Base-by-base conservation (phyloP, 2,113 vertebrate genomes). In the Microcebus ravelobensis region DNA sequence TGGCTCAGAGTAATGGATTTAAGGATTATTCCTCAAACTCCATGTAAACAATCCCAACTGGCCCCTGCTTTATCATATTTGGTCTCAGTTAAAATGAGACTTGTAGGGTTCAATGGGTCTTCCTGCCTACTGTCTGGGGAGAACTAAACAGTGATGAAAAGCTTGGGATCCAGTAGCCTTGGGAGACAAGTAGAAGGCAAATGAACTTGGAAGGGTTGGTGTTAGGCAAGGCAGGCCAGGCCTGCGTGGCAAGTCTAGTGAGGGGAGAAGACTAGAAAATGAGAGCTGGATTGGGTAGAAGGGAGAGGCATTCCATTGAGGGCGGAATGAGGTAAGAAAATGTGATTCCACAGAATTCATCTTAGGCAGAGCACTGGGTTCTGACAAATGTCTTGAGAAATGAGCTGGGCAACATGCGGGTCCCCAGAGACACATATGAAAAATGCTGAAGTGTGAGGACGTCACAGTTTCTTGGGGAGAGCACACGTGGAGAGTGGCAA, bases 241-340 rank as follows among this genome's bases (percentile, higher is more conserved):
- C n/a, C 12, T 12, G 17, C 63, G 12, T 52, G 21, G n/a, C 48
- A 59, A 50, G 11, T 73, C 92, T 76, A 86, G 14, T 4, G 27
- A 90, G 45, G n/a, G 68, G 27, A 77, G 27, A 90, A 82, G 21
- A 42, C 14, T 36, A 20, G 77, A 31, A 63, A 67, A 87, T 68
- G 20, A 15, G 23, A 50, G 29, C 29, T 82, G 93, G 42, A 90
- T 15, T 89, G 13, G 25, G 29, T 31, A 27, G 74, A 67, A 39
- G 67, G n/a, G 59, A 65, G 50, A 42, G 65, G 45, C 6, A 63
- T 55, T 74, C 15, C 15, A 6, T 23, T 94, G 96, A 48, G n/a
- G 73, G 25, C 79, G 36, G 91, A 89, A 80, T 34, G 88, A 94
- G 71, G 79, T 59, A 18, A 52, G 85, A 74, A 77, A 96, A 79